phyloP scores from a whole-genome alignment of 2,888 invertebrate species.

The Flexamia atlantica region DNA sequence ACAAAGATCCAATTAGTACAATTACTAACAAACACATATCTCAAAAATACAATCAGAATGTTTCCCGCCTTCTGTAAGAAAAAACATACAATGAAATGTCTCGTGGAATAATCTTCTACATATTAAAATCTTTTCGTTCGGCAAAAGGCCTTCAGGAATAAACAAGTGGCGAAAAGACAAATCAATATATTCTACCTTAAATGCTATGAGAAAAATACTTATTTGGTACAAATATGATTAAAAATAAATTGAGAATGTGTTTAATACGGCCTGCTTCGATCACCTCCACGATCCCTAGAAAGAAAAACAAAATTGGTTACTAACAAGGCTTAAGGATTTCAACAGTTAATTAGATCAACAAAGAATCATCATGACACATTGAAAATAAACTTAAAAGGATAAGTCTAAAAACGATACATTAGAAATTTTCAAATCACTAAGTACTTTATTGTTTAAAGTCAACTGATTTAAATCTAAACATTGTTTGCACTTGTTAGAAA shows the following conservation, averaged over 20 bases:
- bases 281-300: constrained; percentile 70
- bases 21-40: constrained; percentile 3
- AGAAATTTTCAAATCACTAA: too few species aligned
- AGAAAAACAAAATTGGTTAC: constrained; percentile 57
- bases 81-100: neutral
- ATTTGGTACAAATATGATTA: constrained; percentile 25
- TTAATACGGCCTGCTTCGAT: constrained; percentile 72
- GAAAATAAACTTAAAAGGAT: too few species aligned
- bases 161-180: neutral
- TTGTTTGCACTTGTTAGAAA: too few species aligned
- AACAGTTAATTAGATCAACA: too few species aligned
- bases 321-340: too few species aligned
- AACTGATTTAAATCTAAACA: too few species aligned
- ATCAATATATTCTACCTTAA: constrained; percentile 22
- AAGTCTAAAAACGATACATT: too few species aligned
- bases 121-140: neutral
- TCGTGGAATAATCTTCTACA: neutral
- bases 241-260: constrained; percentile 32
- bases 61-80: neutral
- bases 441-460: too few species aligned
- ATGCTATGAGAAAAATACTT: constrained; percentile 33
- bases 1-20: constrained; percentile 11
- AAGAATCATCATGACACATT: too few species aligned
- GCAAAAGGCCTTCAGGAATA: neutral
- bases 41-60: neutral